Evolutionary conservation across 2,113 vertebrate species (phyloP), one percentile per base, ranked within the genome.

Genomic region (Oryzias woworae): DNA sequence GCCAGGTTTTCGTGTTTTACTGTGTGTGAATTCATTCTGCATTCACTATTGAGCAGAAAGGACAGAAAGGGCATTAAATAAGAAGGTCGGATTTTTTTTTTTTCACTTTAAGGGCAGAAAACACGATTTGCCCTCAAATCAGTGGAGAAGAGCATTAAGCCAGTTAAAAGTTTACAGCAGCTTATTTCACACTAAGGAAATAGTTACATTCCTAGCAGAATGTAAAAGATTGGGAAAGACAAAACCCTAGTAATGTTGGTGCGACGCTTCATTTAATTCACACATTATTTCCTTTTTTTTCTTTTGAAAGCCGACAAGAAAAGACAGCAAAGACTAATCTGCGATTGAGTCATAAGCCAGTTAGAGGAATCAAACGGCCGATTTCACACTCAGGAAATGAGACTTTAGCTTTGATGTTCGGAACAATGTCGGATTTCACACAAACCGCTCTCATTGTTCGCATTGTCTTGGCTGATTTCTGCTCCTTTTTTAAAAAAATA

Each of bases 161-260:
- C 77, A 52, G 74, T 84, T 84, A 83, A 73, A 28, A 57, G 50
- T 73, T 73, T 67, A 60, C 43, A 55, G 71, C 26, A 36, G 43
- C 74, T 58, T 62, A 77, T 80, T 80, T 84, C 81, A 80, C 81
- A 78, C 67, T 2, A 24, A 75, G 49, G 28, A 62, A 53, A 77
- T 49, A 36, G 51, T 44, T 17, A 24, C 63, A 53, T 63, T 71
- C 59, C 53, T 3, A 7, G 42, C 45, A 17, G 41, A 66, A 71
- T 16, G 7, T 28, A 31, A 48, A 60, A 73, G 80, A 80, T 54
- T 10, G 36, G 10, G 62, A 14, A 50, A 2, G 46, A 44, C 62
- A 73, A 77, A 46, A 10, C 31, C 41, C 49, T 80, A 58, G 69
- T 80, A 66, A 69, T 24, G 12, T 23, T 47, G 4, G 56, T 53